A percentile compares a stretch with the other conserved stretches of the same genome.
Conservation (phyloP, 2,888 invertebrate genomes). For the Tromatobia lineatoria region DNA sequence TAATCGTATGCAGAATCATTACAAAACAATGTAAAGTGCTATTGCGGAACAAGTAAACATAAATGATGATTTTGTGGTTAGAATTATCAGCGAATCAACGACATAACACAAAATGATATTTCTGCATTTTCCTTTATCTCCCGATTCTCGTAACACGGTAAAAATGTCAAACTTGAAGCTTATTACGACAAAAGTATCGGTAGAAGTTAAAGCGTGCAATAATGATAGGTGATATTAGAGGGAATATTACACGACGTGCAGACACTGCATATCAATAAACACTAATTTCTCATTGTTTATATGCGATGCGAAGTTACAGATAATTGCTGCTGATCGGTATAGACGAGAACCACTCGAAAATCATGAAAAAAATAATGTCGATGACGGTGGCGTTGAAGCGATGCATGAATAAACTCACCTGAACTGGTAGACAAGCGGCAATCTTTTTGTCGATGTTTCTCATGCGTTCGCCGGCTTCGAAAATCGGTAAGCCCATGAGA, state of each 20-base stretch:
- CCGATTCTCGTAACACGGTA: background rate
- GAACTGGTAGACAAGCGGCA: slow-evolving; percentile 87
- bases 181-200: background rate
- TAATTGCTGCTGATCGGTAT: background rate
- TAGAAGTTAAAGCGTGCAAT: background rate
- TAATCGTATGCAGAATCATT: too few relatives aligned
- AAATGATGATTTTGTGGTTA: background rate
- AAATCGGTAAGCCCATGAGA: slow-evolving; percentile 85
- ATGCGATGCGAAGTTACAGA: background rate
- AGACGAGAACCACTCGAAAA: background rate
- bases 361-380: background rate
- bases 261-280: background rate
- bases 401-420: slow-evolving; percentile 82
- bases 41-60: too few relatives aligned
- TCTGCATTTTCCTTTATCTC: background rate
- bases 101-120: background rate
- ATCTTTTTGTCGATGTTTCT: slow-evolving; percentile 88
- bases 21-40: too few relatives aligned
- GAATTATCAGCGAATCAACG: background rate
- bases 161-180: background rate
- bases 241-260: background rate
- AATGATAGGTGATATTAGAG: background rate
- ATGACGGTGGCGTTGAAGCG: background rate
- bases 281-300: background rate
- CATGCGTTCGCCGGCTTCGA: slow-evolving; percentile 86